These are phyloP conservation scores for Sardina pilchardus DNA, from an alignment of 2,113 vertebrate species.

Conservation along the genomic window DNA sequence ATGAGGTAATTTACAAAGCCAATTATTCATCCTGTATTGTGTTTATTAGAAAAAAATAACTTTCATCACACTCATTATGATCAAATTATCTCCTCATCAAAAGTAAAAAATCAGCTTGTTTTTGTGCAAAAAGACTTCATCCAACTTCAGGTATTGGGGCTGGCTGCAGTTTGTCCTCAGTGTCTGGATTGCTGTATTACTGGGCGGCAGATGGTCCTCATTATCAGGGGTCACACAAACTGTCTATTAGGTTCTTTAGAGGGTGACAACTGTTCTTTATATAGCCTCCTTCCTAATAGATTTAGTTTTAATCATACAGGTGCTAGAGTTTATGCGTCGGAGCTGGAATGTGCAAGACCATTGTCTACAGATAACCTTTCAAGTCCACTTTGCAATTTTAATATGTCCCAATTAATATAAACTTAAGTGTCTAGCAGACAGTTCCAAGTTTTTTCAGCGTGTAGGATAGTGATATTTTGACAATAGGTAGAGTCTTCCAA, in stretches of 20 bases:
- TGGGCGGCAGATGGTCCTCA: conserved; percentile 39
- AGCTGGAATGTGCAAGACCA: not conserved
- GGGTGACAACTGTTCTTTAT: conserved; percentile 36
- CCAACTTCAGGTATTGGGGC: not conserved
- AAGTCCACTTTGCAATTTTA: not conserved
- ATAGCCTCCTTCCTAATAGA: conserved; percentile 30
- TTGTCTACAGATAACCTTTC: not conserved
- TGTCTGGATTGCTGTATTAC: conserved; percentile 8
- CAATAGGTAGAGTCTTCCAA: not conserved
- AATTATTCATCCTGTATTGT: not conserved
- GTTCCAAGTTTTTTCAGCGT: not conserved
- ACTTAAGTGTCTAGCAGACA: not conserved
- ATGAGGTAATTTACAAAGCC: conserved; percentile 4
- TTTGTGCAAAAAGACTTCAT: not conserved
- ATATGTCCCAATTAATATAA: not conserved
- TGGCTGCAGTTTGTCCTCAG: conserved; percentile 7
- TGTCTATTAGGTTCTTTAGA: conserved; percentile 40
- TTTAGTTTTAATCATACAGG: conserved; percentile 22
- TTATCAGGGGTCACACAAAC: conserved; percentile 43
- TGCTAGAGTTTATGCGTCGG: not conserved
- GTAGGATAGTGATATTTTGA: not conserved
- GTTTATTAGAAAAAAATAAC: not conserved
- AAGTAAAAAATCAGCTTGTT: not conserved
- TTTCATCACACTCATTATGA: not conserved
- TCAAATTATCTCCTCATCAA: not conserved